Evolutionary conservation across 2,888 invertebrate genomes (phyloP).

Genomic region (Bombylius major): DNA sequence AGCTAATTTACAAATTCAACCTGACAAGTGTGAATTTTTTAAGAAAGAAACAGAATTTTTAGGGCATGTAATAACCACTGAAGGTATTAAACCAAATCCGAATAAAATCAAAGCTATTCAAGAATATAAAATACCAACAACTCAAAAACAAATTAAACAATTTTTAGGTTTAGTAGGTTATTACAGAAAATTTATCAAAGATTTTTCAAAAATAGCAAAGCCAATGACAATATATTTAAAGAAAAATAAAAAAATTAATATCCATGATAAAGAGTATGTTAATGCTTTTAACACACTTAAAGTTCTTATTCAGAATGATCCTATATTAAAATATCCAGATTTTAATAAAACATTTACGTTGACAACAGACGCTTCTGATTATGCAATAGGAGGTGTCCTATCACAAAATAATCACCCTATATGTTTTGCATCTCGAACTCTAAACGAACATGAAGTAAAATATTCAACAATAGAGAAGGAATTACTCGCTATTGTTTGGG

Average conservation of each 20-base stretch:
- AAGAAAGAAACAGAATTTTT: conserved; percentile 3
- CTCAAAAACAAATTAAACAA: conserved; percentile 16
- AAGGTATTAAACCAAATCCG: conserved; percentile 21
- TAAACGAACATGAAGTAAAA: conserved; percentile 4
- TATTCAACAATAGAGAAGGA: conserved; percentile 11
- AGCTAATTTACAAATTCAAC: conserved; percentile 1
- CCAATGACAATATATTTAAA: conserved; percentile 7
- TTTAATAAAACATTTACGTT: conserved; percentile 7
- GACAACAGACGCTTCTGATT: conserved; percentile 10
- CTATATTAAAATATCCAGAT: conserved; percentile 8
- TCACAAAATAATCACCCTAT: conserved; percentile 7
- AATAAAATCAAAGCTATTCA: conserved; percentile 18
- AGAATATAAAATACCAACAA: conserved; percentile 15
- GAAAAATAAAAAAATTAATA: conserved; percentile 8
- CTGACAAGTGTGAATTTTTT: not conserved
- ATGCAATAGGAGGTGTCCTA: conserved; percentile 8
- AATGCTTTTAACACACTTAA: conserved; percentile 12
- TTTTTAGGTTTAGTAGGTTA: conserved; percentile 18
- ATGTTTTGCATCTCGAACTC: conserved; percentile 5
- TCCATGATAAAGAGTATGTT: conserved; percentile 5
- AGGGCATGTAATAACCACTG: conserved; percentile 19
- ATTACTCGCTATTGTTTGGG: conserved; percentile 10
- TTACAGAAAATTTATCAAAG: conserved; percentile 13
- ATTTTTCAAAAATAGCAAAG: conserved; percentile 2
- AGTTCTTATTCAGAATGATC: conserved; percentile 3